A percentile compares a stretch with the other conserved stretches of the same genome.
These are phyloP conservation scores for Diarsia rubi DNA, from an alignment of 2,888 invertebrate species.

Conservation along the genomic window DNA sequence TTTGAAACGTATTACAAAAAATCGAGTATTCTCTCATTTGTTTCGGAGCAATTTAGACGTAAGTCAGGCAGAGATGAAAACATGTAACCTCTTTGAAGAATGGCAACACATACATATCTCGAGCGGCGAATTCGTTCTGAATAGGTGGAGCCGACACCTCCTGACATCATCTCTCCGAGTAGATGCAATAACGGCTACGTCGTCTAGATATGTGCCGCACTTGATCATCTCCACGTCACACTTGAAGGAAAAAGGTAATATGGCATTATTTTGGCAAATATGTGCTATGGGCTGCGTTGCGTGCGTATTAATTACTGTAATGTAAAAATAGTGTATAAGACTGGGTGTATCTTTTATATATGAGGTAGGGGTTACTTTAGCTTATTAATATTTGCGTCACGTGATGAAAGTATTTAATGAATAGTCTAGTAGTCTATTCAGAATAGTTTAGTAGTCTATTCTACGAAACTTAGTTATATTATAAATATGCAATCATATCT, in stretches of 20 bases:
- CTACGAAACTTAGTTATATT: not conserved
- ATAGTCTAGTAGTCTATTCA: no score
- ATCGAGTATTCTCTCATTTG: not conserved
- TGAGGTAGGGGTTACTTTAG: slow-evolving; percentile 3
- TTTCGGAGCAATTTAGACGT: slow-evolving; percentile 17
- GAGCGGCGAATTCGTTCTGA: slow-evolving; percentile 74
- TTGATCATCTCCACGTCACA: slow-evolving; percentile 74
- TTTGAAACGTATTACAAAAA: not conserved
- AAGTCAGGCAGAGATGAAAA: slow-evolving; percentile 30
- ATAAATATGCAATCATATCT: not conserved
- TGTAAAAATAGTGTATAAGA: slow-evolving; percentile 18
- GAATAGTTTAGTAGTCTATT: no score
- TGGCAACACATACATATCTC: slow-evolving; percentile 80
- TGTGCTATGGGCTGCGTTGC: slow-evolving; percentile 26
- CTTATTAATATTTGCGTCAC: not conserved
- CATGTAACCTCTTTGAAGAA: slow-evolving; percentile 69
- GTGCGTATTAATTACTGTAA: slow-evolving; percentile 54
- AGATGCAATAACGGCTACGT: slow-evolving; percentile 84
- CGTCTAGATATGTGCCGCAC: slow-evolving; percentile 82
- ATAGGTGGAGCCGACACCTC: slow-evolving; percentile 69
- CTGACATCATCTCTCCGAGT: slow-evolving; percentile 75
- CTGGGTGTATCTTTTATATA: slow-evolving; percentile 12
- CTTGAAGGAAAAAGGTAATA: slow-evolving; percentile 59
- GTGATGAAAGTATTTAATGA: no score
- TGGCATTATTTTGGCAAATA: slow-evolving; percentile 35